These are phyloP conservation scores for Natrix natrix DNA, from an alignment of 2,797 vertebrate genomes.

Conservation along the genomic window DNA sequence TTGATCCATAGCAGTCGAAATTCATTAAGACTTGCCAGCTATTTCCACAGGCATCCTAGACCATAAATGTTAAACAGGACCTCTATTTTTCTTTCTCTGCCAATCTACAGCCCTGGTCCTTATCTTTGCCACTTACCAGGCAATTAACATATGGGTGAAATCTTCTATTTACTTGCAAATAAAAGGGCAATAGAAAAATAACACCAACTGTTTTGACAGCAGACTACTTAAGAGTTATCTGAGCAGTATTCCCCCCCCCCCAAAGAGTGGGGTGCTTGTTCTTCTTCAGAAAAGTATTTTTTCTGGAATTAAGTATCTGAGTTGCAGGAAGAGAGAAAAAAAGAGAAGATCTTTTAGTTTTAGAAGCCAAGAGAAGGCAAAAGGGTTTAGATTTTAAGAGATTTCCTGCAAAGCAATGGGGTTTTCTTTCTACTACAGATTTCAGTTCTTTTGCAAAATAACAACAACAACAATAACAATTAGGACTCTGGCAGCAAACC, in stretches of 20 bases:
- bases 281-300: constrained; percentile 46
- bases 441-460: background rate
- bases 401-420: background rate
- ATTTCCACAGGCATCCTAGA: background rate
- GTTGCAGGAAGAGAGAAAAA: background rate
- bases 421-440: background rate
- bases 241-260: constrained; percentile 75
- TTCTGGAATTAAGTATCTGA: constrained; percentile 39
- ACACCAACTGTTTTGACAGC: constrained; percentile 82
- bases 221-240: constrained; percentile 76
- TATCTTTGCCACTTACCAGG: constrained; percentile 71
- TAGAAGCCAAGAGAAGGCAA: background rate
- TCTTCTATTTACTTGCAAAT: constrained; percentile 76
- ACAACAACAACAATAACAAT: too few relatives aligned
- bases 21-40: constrained; percentile 15
- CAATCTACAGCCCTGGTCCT: constrained; percentile 55
- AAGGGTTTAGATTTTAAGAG: background rate
- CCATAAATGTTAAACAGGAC: constrained; percentile 61
- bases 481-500: too few relatives aligned
- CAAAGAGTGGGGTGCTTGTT: constrained; percentile 47
- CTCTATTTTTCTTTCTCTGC: constrained; percentile 58
- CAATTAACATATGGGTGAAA: constrained; percentile 83
- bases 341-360: background rate
- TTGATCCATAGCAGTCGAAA: background rate
- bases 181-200: constrained; percentile 79